Base-by-base conservation (phyloP, 2,888 invertebrate species). In the Aethes cnicana region DNA sequence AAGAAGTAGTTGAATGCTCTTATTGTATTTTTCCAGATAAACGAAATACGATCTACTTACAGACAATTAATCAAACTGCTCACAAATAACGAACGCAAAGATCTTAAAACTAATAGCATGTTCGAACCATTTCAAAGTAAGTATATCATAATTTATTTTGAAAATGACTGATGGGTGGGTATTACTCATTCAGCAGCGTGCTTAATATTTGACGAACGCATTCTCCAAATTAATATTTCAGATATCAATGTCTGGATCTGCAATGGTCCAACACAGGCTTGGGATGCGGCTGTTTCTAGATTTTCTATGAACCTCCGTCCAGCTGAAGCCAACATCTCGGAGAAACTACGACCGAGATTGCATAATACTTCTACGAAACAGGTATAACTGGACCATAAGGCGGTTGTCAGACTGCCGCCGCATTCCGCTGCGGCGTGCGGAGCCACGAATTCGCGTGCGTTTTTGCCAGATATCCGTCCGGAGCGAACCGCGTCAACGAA, bases 301-400 rank as follows among this genome's bases (percentile, higher is more conserved):
- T 95, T 95, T 74, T 94, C 96, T 58, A 91, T 93, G 43, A 91
- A 92, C 39, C 83, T 97, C 56, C 90, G 92, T 47, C 95, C 96
- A 0, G 94, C 95, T 6, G 96, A 97, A 79, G 92, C 94, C 59
- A 92, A 93, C 65, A 94, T 97, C 1, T 95, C 95, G 2, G 92
- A 93, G 17, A 96, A 96, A 76, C 79, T 98, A 18, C 93, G 94
- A 69, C 90, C 91, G 0, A 94, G 95, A 71, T 86, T 97, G 30
- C 92, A 93, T 35, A 92, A 92, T 54, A 86, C 92, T 3, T 93
- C 93, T 44, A 90, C 92, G 2, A 91, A 94, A 74, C 94, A 95
- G 90, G 94, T 94, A 73, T 53, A 33, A 20, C 7, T n/a, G n/a
- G n/a, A n/a, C n/a, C n/a, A n/a, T n/a, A n/a, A n/a, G n/a, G n/a